Evolutionary conservation across 1,140 invertebrate genomes (phyloP).

Genomic region (Babylonia areolata): DNA sequence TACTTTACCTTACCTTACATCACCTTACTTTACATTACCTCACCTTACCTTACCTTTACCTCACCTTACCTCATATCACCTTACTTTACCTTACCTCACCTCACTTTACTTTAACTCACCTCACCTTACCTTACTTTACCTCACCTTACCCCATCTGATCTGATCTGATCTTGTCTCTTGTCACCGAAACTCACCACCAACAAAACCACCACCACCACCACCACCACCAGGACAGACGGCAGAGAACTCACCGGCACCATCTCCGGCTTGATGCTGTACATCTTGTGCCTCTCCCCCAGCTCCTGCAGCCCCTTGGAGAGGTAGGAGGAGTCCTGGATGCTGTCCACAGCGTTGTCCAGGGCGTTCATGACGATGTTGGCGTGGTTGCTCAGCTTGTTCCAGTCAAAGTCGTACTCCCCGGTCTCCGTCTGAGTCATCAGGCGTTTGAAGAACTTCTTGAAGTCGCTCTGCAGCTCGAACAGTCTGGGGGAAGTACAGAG

Average conservation of each 20-base stretch:
- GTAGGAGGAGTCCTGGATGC: conserved; percentile 59
- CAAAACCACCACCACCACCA: background rate
- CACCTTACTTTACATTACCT: no score
- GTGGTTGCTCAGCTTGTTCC: conserved; percentile 57
- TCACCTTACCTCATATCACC: no score
- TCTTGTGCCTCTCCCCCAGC: conserved; percentile 60
- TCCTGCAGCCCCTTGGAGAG: conserved; percentile 55
- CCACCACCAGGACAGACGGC: background rate
- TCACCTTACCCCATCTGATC: no score
- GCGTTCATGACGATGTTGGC: conserved; percentile 69
- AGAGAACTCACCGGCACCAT: conserved; percentile 56
- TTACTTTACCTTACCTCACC: no score
- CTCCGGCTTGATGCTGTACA: conserved; percentile 57
- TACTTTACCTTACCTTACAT: no score
- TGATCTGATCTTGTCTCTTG: no score
- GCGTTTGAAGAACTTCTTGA: conserved; percentile 57
- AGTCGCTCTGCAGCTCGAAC: conserved; percentile 58
- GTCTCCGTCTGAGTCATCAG: conserved; percentile 48
- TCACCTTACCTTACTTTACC: no score
- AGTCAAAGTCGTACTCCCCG: conserved; percentile 52
- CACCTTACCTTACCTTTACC: no score
- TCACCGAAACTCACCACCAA: background rate
- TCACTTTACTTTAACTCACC: no score
- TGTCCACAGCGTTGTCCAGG: conserved; percentile 68
- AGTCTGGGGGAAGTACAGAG: conserved; percentile 46